Evolutionary conservation across 1,140 invertebrate genomes (phyloP).

Genomic region (Thalassaphorura encarpata): DNA sequence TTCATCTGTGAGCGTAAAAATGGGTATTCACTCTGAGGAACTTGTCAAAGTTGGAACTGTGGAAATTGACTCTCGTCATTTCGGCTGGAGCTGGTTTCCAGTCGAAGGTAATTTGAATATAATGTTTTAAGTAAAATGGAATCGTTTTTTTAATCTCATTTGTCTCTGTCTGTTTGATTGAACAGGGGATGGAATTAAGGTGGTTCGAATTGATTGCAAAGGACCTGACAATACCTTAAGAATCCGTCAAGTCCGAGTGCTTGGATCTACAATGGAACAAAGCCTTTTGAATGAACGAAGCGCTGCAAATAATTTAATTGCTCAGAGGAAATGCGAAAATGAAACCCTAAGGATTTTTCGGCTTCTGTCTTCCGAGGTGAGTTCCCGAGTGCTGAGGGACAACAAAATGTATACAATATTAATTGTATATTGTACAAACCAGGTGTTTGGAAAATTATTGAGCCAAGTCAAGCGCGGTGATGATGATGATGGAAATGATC

Average conservation of each 20-base stretch:
- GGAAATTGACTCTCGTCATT: conserved; percentile 68
- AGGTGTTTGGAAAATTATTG: conserved; percentile 88
- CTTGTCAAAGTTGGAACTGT: conserved; percentile 63
- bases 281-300: conserved; percentile 41
- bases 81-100: conserved; percentile 77
- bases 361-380: conserved; percentile 80
- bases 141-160: too few species aligned
- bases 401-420: neutral
- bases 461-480: conserved; percentile 43
- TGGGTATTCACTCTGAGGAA: conserved; percentile 67
- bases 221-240: conserved; percentile 82
- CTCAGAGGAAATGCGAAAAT: conserved; percentile 76
- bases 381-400: too few species aligned
- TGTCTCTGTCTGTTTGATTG: too few species aligned
- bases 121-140: too few species aligned
- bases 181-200: neutral
- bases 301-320: conserved; percentile 46
- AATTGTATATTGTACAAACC: conserved; percentile 18
- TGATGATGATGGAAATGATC: conserved; percentile 58
- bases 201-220: conserved; percentile 40
- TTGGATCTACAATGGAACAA: conserved; percentile 42
- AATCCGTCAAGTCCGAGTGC: conserved; percentile 65
- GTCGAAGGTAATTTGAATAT: conserved; percentile 57
- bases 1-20: conserved; percentile 65
- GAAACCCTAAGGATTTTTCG: conserved; percentile 89